These are phyloP conservation scores for Channallabes apus DNA, from an alignment of 2,797 vertebrate species.

Conservation along the genomic window DNA sequence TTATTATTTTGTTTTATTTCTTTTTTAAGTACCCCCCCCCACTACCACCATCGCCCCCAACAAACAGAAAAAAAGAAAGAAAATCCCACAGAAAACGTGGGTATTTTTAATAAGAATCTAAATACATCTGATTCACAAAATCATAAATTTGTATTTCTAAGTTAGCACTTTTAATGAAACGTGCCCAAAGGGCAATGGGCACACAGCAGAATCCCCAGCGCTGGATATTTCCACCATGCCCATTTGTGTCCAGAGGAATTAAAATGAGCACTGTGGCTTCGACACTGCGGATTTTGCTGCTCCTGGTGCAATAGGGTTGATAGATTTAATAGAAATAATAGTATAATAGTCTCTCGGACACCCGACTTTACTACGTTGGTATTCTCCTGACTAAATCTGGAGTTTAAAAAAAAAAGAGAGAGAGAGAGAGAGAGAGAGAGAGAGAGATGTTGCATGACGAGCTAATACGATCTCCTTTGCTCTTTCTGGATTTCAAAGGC, in stretches of 20 bases:
- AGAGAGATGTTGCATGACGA: constrained; percentile 53
- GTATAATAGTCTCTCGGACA: constrained; percentile 57
- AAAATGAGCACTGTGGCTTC: constrained; percentile 16
- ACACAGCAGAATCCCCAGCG: constrained; percentile 33
- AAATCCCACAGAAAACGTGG: constrained; percentile 83
- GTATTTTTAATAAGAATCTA: constrained; percentile 75
- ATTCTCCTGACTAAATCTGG: constrained; percentile 57
- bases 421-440: background rate
- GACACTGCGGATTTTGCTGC: constrained; percentile 38
- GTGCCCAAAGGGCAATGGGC: constrained; percentile 67
- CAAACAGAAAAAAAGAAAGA: constrained; percentile 64
- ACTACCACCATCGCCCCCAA: constrained; percentile 50
- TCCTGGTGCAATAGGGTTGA: constrained; percentile 71
- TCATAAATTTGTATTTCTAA: constrained; percentile 81
- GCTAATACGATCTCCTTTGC: constrained; percentile 62
- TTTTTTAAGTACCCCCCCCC: constrained; percentile 58
- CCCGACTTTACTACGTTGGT: constrained; percentile 50
- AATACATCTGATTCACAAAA: constrained; percentile 85
- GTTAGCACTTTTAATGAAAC: constrained; percentile 78
- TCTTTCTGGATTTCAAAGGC: constrained; percentile 60
- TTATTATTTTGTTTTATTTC: constrained; percentile 7
- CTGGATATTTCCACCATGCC: background rate
- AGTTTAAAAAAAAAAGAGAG: constrained; percentile 19
- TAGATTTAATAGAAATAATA: constrained; percentile 70
- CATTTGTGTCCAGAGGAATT: constrained; percentile 1